These are phyloP conservation scores for Thalassarche chlororhynchos DNA, from an alignment of 2,113 vertebrate genomes.

Conservation along the genomic window DNA sequence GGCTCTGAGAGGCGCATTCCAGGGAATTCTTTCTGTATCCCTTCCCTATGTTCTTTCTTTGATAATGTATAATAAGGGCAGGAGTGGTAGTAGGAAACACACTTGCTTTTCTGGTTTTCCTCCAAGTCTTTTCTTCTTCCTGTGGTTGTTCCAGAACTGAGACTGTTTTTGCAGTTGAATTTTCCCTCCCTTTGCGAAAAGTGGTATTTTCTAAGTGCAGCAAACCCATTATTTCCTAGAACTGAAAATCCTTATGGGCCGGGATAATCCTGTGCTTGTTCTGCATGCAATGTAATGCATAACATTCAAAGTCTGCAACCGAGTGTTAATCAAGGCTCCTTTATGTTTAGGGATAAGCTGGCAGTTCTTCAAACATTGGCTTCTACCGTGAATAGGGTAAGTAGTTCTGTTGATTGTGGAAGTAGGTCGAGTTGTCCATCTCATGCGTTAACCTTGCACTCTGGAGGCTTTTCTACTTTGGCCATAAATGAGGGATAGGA, in stretches of 20 bases:
- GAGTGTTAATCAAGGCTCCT: neutral
- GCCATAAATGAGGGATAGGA: neutral
- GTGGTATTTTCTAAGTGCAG: neutral
- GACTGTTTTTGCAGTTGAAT: neutral
- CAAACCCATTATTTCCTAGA: neutral
- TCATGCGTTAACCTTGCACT: neutral
- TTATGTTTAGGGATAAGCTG: slow-evolving; percentile 83
- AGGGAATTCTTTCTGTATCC: neutral
- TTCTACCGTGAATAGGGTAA: slow-evolving; percentile 86
- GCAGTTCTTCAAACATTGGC: slow-evolving; percentile 88
- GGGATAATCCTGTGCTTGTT: neutral
- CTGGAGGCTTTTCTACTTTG: neutral
- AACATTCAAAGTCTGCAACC: neutral
- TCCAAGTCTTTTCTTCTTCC: neutral
- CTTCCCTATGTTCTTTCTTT: neutral
- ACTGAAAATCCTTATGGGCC: neutral
- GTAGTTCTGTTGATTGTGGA: neutral
- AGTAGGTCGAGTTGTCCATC: neutral
- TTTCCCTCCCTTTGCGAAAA: neutral
- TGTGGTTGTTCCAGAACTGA: neutral
- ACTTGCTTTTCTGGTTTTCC: neutral
- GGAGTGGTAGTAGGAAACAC: neutral
- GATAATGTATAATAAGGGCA: neutral
- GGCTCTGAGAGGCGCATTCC: neutral
- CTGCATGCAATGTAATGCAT: rapidly evolving